A percentile compares a stretch with the other conserved stretches of the same genome.
phyloP scores from a whole-genome alignment of 53 echinoderm and acorn worm genomes.

The Stichopus horrens region DNA sequence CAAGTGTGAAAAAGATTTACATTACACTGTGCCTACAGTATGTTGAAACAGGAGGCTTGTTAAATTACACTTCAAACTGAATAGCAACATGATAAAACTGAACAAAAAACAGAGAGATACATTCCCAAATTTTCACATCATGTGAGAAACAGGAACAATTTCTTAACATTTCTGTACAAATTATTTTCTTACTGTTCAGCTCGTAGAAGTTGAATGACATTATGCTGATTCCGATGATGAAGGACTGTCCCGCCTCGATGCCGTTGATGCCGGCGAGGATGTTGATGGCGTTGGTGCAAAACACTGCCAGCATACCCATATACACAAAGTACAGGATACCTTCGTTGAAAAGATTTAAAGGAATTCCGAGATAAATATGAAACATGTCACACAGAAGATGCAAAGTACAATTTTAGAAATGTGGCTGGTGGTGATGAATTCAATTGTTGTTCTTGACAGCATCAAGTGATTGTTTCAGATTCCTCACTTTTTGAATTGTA shows the following conservation, averaged over 20 bases:
- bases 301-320: conserved; percentile 99
- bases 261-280: conserved; percentile 95
- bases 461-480: background rate
- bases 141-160: too few relatives aligned
- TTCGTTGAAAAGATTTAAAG: conserved; percentile 37
- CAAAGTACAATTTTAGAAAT: background rate
- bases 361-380: background rate
- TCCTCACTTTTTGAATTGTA: background rate
- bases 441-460: too few relatives aligned
- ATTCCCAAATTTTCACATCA: too few relatives aligned
- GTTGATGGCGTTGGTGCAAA: conserved; percentile 99
- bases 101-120: too few relatives aligned
- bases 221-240: conserved; percentile 85
- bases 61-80: too few relatives aligned
- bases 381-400: background rate
- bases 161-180: too few relatives aligned
- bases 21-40: too few relatives aligned
- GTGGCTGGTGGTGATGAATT: too few relatives aligned
- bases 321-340: conserved; percentile 89
- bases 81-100: too few relatives aligned
- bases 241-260: conserved; percentile 89
- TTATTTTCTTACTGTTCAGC: background rate
- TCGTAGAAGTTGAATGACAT: conserved; percentile 77
- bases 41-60: too few relatives aligned
- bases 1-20: too few relatives aligned